Evolutionary conservation across 2,113 vertebrate species (phyloP).

Genomic region (Himantopus leucocephalus): DNA sequence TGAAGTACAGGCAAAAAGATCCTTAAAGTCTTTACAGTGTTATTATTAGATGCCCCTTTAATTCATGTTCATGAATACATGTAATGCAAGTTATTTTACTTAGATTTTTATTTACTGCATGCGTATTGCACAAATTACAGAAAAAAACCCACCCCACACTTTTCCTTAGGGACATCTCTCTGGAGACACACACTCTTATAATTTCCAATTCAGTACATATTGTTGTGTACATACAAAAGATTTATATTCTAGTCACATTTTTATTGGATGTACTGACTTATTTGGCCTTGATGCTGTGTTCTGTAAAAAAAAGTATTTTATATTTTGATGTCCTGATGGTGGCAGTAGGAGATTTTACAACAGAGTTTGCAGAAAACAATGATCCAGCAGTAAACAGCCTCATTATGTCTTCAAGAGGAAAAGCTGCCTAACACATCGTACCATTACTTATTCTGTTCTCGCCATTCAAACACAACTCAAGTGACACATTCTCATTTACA

Average conservation of each 20-base stretch:
- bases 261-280: background rate
- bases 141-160: background rate
- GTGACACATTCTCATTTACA: background rate
- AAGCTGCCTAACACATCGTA: background rate
- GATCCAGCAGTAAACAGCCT: conserved; percentile 8
- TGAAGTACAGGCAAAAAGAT: background rate
- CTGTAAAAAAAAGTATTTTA: background rate
- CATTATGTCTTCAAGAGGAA: background rate
- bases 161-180: background rate
- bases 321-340: conserved; percentile 40
- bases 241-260: background rate
- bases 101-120: background rate
- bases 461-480: background rate
- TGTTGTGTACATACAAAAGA: background rate
- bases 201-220: background rate
- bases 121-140: background rate
- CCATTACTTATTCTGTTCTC: background rate
- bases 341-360: conserved; percentile 41
- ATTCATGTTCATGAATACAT: background rate
- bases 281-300: background rate
- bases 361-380: background rate
- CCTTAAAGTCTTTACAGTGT: background rate
- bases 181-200: background rate
- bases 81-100: background rate
- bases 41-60: background rate